phyloP scores from a whole-genome alignment of 2,113 vertebrate genomes.

The Engystomops pustulosus region DNA sequence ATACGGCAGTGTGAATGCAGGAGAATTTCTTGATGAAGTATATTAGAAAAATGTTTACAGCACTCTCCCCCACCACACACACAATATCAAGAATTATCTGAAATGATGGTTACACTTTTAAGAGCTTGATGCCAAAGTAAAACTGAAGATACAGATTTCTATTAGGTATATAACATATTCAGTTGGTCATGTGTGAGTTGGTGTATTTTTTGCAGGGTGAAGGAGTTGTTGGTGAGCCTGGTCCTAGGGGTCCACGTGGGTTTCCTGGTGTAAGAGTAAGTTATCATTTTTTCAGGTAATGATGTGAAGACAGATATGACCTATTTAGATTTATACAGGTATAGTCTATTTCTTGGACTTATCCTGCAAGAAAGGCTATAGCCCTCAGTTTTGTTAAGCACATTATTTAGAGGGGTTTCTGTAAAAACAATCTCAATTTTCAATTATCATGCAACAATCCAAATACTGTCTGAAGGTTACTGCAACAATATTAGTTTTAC shows the following conservation, averaged over 20 bases:
- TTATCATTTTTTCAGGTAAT: no score
- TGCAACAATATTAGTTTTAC: no score
- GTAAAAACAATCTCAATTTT: background rate
- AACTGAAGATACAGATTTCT: no score
- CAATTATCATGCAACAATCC: background rate
- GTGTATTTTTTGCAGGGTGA: constrained; percentile 74
- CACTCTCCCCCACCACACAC: no score
- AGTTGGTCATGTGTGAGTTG: background rate
- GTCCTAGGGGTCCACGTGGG: constrained; percentile 77
- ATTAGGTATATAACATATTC: no score
- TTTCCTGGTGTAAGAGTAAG: constrained; percentile 78
- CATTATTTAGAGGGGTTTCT: background rate
- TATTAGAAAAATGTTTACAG: no score
- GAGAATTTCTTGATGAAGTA: no score
- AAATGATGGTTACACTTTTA: no score
- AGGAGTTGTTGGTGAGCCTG: constrained; percentile 72
- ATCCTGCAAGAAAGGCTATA: background rate
- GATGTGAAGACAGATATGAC: background rate
- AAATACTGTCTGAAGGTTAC: background rate
- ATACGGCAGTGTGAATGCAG: no score
- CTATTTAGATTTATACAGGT: background rate
- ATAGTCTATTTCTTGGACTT: no score
- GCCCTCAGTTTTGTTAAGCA: background rate
- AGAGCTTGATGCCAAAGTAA: no score
- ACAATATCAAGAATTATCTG: no score